Conservation (phyloP, 2,888 invertebrate genomes). For the Cylindroiulus punctatus region DNA sequence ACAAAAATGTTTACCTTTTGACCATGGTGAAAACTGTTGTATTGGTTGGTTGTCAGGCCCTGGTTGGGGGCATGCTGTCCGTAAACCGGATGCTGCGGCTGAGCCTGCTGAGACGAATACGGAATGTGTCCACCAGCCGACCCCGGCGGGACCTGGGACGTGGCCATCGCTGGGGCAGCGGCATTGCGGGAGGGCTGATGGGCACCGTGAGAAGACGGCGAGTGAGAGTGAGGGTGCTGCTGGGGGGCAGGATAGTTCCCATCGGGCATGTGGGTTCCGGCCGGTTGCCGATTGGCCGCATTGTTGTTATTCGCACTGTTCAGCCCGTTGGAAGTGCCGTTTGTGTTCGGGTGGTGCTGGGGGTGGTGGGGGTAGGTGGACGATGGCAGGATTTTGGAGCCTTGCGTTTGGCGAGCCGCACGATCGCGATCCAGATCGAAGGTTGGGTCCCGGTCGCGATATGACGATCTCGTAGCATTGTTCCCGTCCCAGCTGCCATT, state of each 20-base stretch:
- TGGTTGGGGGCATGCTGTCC: not conserved
- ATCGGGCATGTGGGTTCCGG: constrained; percentile 1
- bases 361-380: constrained; percentile 16
- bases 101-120: constrained; percentile 44
- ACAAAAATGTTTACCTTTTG: constrained; percentile 22
- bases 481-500: constrained; percentile 49
- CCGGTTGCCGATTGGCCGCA: constrained; percentile 17
- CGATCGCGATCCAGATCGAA: constrained; percentile 51
- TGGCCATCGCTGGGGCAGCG: not conserved
- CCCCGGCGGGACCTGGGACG: constrained; percentile 27
- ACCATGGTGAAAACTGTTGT: constrained; percentile 4
- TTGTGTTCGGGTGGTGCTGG: constrained; percentile 24
- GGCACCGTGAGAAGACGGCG: constrained; percentile 34
- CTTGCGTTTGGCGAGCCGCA: constrained; percentile 40
- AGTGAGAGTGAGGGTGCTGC: constrained; percentile 32
- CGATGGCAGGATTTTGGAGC: constrained; percentile 22
- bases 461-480: constrained; percentile 35
- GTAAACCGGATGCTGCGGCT: constrained; percentile 52
- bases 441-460: not conserved
- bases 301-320: not conserved
- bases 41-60: not conserved
- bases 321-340: constrained; percentile 49
- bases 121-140: not conserved
- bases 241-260: constrained; percentile 30
- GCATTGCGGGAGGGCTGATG: not conserved